A percentile compares a stretch with the other conserved stretches of the same genome.
phyloP scores from a whole-genome alignment of 2,888 invertebrate genomes.

The Conops quadrifasciatus region DNA sequence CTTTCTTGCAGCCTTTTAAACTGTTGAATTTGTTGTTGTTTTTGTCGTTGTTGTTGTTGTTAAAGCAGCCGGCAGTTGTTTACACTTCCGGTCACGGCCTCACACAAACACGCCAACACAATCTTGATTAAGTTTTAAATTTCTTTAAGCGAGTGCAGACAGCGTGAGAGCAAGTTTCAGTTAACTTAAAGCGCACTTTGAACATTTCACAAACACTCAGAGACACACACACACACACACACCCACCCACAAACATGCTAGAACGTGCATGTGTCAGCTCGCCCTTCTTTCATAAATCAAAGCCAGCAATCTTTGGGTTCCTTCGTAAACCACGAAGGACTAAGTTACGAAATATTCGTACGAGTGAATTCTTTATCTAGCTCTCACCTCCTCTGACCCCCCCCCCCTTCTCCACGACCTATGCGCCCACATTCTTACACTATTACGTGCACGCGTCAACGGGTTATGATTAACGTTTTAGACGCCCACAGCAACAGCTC shows the following conservation, averaged over 20 bases:
- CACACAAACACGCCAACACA: neutral
- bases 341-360: constrained; percentile 1
- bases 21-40: neutral
- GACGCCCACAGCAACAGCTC: no score
- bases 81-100: neutral
- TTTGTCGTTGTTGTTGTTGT: no score
- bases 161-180: constrained; percentile 15
- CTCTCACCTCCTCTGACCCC: constrained; percentile 42
- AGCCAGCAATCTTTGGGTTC: constrained; percentile 40
- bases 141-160: no score
- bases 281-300: constrained; percentile 53
- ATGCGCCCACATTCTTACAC: constrained; percentile 8
- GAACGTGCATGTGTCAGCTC: no score
- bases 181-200: constrained; percentile 25
- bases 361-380: neutral
- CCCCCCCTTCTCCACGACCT: constrained; percentile 36
- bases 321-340: constrained; percentile 10
- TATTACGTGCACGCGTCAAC: constrained; percentile 50
- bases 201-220: constrained; percentile 21
- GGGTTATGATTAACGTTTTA: constrained; percentile 59
- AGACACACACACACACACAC: constrained; percentile 14
- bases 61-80: neutral
- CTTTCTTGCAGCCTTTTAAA: no score
- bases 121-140: neutral
- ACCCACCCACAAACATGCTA: constrained; percentile 38